phyloP scores from a whole-genome alignment of 1,140 invertebrate species.

The Pachypsylla venusta region DNA sequence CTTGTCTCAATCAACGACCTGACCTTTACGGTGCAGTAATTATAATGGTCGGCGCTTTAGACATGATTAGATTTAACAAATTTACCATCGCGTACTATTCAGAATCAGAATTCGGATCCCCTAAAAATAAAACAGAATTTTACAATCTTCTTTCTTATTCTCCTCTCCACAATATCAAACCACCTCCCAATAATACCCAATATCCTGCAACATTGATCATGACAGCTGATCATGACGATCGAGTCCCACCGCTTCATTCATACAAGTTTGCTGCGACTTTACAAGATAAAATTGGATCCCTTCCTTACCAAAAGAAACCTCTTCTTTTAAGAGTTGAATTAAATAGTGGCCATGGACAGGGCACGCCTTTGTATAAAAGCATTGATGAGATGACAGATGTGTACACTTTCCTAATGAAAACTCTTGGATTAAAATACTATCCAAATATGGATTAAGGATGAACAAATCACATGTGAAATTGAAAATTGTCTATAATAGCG shows the following conservation, averaged over 20 bases:
- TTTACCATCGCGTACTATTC: slow-evolving; percentile 96
- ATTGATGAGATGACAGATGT: slow-evolving; percentile 83
- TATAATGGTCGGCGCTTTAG: slow-evolving; percentile 68
- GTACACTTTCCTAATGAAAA: slow-evolving; percentile 67
- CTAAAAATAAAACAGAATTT: slow-evolving; percentile 78
- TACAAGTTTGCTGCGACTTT: slow-evolving; percentile 87
- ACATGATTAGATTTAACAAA: slow-evolving; percentile 95
- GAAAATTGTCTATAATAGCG: no score
- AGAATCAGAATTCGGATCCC: slow-evolving; percentile 89
- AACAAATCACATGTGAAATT: no score
- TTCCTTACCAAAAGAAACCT: slow-evolving; percentile 62
- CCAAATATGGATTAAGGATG: not conserved
- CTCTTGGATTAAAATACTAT: slow-evolving; percentile 42
- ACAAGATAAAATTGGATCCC: slow-evolving; percentile 53
- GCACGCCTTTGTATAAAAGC: slow-evolving; percentile 87
- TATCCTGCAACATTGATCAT: slow-evolving; percentile 83
- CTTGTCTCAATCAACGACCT: slow-evolving; percentile 86
- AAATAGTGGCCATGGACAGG: slow-evolving; percentile 89
- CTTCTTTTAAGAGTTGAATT: slow-evolving; percentile 80
- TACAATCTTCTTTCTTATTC: slow-evolving; percentile 82
- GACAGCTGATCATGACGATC: slow-evolving; percentile 96
- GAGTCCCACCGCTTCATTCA: slow-evolving; percentile 90
- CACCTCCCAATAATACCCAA: slow-evolving; percentile 43
- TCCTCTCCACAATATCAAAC: slow-evolving; percentile 80
- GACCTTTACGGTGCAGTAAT: slow-evolving; percentile 85